Base-by-base conservation (phyloP, 2,888 invertebrate genomes). In the Unio pictorum region DNA sequence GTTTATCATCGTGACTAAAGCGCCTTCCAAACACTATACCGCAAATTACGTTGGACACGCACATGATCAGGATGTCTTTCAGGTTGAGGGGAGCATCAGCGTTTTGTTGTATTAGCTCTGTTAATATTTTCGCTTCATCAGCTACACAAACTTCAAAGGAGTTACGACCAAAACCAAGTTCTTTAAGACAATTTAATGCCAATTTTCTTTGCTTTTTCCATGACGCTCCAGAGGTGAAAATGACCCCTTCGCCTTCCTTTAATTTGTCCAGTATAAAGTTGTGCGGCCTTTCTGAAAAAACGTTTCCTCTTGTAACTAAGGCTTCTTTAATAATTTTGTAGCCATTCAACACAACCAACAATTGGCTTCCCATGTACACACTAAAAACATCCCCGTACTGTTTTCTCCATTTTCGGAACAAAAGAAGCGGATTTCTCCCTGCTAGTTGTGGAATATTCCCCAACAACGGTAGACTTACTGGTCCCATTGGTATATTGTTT, bases 21-120 rank as follows among this genome's bases (percentile, higher is more conserved):
- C 72, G 66, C 6, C 62, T 26, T 3, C 72, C 74, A 18, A 74
- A 65, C 18, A 67, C 55, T 23, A 74, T 72, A 54, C 56, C 59
- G 45, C 72, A 74, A 23, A 72, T 72, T n/a, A 74, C 65, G 62
- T 72, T 74, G 56, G 69, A 62, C 17, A 69, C 67, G 17, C 64
- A 61, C 6, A 60, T 60, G 15, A 28, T 55, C 20, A 74, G 18
- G 1, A 23, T 26, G 4, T 18, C 8, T 8, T 57, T 61, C 4
- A 65, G 67, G 17, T 61, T 2, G 20, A 67, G 26, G 4, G 63
- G 58, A 23, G 56, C 34, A 26, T 58, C 67, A n/a, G 61, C 6
- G n/a, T 67, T 18, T 23, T 55, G 45, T 55, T 67, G 45, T 3
- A 67, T 30, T n/a, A 62, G 6, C 7, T 45, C n/a, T 7, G 23